phyloP scores from a whole-genome alignment of 1,140 invertebrate species.

The Lamellibrachia luymesi region DNA sequence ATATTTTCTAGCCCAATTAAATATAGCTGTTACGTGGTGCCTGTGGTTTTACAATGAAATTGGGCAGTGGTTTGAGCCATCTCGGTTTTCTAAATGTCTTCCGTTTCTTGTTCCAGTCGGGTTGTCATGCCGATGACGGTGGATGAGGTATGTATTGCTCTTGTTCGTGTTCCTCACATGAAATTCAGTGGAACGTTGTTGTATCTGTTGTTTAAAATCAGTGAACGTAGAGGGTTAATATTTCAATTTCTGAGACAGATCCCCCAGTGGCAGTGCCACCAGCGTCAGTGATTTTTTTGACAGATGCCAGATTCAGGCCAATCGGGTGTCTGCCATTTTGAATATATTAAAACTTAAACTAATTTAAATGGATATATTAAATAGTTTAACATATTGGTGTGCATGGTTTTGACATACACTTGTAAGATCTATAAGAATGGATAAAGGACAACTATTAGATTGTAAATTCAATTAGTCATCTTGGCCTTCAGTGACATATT shows the following conservation, averaged over 20 bases:
- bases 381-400: slow-evolving; percentile 13
- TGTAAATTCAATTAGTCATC: neutral
- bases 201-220: slow-evolving; percentile 17
- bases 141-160: slow-evolving; percentile 58
- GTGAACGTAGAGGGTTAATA: slow-evolving; percentile 25
- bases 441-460: neutral
- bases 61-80: slow-evolving; percentile 11
- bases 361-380: slow-evolving; percentile 17
- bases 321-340: slow-evolving; percentile 16
- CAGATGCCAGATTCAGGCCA: slow-evolving; percentile 14
- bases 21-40: neutral
- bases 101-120: slow-evolving; percentile 58
- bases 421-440: neutral
- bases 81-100: slow-evolving; percentile 14
- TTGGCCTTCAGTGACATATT: neutral
- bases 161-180: slow-evolving; percentile 24
- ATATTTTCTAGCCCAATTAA: neutral
- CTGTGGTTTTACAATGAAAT: slow-evolving; percentile 13
- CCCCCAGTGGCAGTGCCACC: no score
- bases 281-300: slow-evolving; percentile 4
- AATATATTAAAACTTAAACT: slow-evolving; percentile 22
- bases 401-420: neutral
- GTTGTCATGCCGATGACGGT: slow-evolving; percentile 64
- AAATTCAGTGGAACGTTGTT: neutral
- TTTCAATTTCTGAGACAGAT: neutral